phyloP scores from a whole-genome alignment of 2,888 invertebrate genomes.

The Aphodius granarius region DNA sequence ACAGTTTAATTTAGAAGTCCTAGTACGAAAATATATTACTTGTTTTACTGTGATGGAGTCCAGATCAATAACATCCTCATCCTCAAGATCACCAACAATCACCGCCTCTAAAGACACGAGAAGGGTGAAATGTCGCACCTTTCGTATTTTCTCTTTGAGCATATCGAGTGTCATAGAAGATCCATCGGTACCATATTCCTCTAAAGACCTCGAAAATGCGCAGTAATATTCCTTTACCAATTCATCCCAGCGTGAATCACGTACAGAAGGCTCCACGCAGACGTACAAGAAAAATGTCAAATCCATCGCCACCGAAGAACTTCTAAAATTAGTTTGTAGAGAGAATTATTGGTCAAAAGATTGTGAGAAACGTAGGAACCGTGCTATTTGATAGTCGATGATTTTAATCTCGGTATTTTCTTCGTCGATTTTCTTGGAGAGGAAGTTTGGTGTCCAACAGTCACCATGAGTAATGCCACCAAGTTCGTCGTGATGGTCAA shows the following conservation, averaged over 20 bases:
- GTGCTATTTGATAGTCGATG: conserved; percentile 67
- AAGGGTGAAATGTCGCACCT: conserved; percentile 59
- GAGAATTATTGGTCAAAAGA: background rate
- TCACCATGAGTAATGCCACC: conserved; percentile 70
- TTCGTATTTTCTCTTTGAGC: conserved; percentile 59
- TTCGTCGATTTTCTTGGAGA: conserved; percentile 53
- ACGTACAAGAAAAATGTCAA: conserved; percentile 61
- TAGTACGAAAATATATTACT: conserved; percentile 5
- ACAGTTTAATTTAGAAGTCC: conserved; percentile 41
- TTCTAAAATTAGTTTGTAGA: background rate
- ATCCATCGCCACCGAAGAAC: conserved; percentile 59
- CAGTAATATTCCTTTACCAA: conserved; percentile 61
- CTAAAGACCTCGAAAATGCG: conserved; percentile 57
- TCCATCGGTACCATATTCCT: conserved; percentile 64
- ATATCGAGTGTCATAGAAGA: conserved; percentile 57
- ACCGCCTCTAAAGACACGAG: conserved; percentile 61
- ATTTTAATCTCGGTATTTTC: conserved; percentile 42
- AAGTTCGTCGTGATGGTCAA: conserved; percentile 41
- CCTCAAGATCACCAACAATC: conserved; percentile 53
- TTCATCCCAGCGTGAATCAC: conserved; percentile 59
- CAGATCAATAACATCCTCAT: conserved; percentile 61
- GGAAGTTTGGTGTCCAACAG: conserved; percentile 70
- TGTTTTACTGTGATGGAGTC: conserved; percentile 56
- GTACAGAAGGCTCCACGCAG: conserved; percentile 61
- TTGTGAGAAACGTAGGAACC: conserved; percentile 33